These are phyloP conservation scores for Azorinus chamasolen DNA, from an alignment of 2,888 invertebrate species.

Conservation along the genomic window DNA sequence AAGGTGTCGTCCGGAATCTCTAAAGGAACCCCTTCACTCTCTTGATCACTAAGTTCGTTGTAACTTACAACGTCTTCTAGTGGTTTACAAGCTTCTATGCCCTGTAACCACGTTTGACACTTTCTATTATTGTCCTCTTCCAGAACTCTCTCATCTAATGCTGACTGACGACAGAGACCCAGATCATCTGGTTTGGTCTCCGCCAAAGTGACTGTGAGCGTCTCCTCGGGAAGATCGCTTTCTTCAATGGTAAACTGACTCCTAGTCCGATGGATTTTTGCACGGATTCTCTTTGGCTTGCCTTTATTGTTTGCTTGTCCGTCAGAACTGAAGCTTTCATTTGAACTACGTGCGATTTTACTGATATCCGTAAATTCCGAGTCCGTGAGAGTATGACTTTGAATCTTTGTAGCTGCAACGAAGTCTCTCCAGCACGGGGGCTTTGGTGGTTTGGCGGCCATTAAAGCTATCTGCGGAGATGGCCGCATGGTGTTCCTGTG, in stretches of 20 bases:
- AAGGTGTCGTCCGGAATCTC: slow-evolving; percentile 74
- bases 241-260: slow-evolving; percentile 79
- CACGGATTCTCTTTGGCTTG: slow-evolving; percentile 73
- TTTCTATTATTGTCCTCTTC: slow-evolving; percentile 80
- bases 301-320: slow-evolving; percentile 52
- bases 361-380: slow-evolving; percentile 63
- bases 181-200: slow-evolving; percentile 80
- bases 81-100: slow-evolving; percentile 79
- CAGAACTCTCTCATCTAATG: slow-evolving; percentile 72
- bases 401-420: slow-evolving; percentile 47
- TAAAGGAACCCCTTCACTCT: slow-evolving; percentile 71
- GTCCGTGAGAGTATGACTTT: slow-evolving; percentile 41
- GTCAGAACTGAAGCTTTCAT: slow-evolving; percentile 66
- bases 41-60: slow-evolving; percentile 58
- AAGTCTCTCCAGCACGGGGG: slow-evolving; percentile 83
- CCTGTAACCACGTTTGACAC: slow-evolving; percentile 81
- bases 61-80: slow-evolving; percentile 76
- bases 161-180: slow-evolving; percentile 61
- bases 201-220: slow-evolving; percentile 75
- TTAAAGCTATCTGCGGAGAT: slow-evolving; percentile 38
- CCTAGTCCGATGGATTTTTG: slow-evolving; percentile 81
- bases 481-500: slow-evolving; percentile 59
- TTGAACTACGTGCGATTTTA: slow-evolving; percentile 61
- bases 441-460: slow-evolving; percentile 76
- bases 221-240: slow-evolving; percentile 78